phyloP scores from a whole-genome alignment of 2,113 vertebrate genomes.

The Cavia aperea region DNA sequence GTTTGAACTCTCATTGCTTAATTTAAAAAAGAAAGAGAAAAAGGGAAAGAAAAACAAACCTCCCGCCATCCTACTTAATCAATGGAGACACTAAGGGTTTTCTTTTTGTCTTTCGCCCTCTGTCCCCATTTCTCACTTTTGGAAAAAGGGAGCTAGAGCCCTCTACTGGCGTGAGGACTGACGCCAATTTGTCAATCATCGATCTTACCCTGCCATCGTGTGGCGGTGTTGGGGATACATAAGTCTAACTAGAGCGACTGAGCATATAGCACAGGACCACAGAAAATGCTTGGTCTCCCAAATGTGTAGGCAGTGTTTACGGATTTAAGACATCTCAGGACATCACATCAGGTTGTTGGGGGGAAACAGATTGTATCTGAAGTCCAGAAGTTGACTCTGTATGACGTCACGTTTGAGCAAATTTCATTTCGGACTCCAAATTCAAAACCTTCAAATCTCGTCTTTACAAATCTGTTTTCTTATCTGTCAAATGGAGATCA shows the following conservation, averaged over 20 bases:
- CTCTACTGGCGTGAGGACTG: conserved; percentile 48
- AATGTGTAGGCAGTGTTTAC: neutral
- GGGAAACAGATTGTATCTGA: neutral
- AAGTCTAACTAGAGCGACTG: neutral
- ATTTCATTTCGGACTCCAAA: neutral
- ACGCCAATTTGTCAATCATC: neutral
- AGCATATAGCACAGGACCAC: neutral
- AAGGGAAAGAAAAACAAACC: conserved; percentile 21
- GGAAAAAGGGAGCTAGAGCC: conserved; percentile 48
- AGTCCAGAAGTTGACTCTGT: neutral
- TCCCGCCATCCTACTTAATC: conserved; percentile 42
- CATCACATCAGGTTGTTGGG: too few relatives aligned
- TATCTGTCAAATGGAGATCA: neutral
- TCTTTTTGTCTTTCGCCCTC: neutral
- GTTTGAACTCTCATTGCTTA: conserved; percentile 51
- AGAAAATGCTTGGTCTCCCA: neutral
- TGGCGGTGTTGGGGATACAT: neutral
- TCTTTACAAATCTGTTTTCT: neutral
- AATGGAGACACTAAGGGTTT: neutral
- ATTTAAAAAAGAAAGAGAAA: neutral
- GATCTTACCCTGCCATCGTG: conserved; percentile 65
- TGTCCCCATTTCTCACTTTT: neutral
- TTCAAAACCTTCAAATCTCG: neutral
- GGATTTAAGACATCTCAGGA: neutral
- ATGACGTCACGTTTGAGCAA: neutral